A percentile compares a stretch with the other conserved stretches of the same genome.
phyloP scores from a whole-genome alignment of 2,113 vertebrate species.

The Pterophyllum scalare region DNA sequence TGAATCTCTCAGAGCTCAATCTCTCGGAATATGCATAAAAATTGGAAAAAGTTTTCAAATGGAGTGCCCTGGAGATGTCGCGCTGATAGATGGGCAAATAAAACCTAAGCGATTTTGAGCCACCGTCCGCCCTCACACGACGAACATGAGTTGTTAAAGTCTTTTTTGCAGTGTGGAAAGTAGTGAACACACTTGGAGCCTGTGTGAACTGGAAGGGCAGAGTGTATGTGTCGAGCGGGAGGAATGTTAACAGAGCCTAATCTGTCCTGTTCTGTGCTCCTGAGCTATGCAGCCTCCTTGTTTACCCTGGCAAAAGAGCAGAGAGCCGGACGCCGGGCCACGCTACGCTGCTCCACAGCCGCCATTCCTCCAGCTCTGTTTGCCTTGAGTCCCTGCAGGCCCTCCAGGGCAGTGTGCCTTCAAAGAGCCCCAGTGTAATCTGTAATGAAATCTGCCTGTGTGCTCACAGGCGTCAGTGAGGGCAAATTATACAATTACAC shows the following conservation, averaged over 20 bases:
- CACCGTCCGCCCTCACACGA: conserved; percentile 12
- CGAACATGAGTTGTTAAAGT: not conserved
- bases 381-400: conserved; percentile 61
- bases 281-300: conserved; percentile 66
- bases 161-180: conserved; percentile 16
- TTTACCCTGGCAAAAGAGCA: conserved; percentile 78
- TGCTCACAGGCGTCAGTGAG: conserved; percentile 68
- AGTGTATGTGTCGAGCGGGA: conserved; percentile 5
- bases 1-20: not conserved
- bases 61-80: not conserved
- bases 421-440: conserved; percentile 73
- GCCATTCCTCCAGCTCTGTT: conserved; percentile 58
- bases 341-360: conserved; percentile 46
- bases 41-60: not conserved
- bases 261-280: conserved; percentile 66
- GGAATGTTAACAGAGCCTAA: conserved; percentile 70
- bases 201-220: conserved; percentile 29
- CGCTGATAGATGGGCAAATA: not conserved
- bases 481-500: conserved; percentile 76
- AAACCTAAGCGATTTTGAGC: not conserved
- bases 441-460: conserved; percentile 63
- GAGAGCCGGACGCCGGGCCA: conserved; percentile 55
- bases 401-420: conserved; percentile 56
- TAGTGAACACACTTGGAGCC: not conserved
- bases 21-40: not conserved